Percentiles rank a stretch among this genome's conserved stretches.
Evolutionary conservation across 1,140 invertebrate genomes (phyloP).

Genomic region (Drusus annulatus): DNA sequence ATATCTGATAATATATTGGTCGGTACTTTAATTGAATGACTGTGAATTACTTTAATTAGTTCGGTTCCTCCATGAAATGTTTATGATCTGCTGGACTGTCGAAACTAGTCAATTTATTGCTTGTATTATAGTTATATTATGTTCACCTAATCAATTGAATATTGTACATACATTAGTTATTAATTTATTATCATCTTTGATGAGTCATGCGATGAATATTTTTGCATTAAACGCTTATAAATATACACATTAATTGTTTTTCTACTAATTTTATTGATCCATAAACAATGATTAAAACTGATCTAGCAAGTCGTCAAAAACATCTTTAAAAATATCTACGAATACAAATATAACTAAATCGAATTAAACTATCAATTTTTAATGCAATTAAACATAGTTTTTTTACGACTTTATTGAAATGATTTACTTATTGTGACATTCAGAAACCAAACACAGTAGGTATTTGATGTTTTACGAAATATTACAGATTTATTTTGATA

Average conservation of each 20-base stretch:
- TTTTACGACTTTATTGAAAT: no score
- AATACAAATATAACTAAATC: no score
- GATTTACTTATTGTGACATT: no score
- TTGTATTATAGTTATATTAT: slow-evolving; percentile 43
- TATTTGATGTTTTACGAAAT: no score
- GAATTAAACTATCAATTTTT: no score
- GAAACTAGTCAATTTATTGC: slow-evolving; percentile 57
- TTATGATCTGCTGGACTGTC: slow-evolving; percentile 54
- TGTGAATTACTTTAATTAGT: slow-evolving; percentile 32
- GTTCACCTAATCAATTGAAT: slow-evolving; percentile 23
- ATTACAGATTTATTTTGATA: no score
- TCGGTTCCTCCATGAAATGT: slow-evolving; percentile 35
- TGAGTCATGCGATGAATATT: slow-evolving; percentile 59
- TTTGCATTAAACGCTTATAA: slow-evolving; percentile 60
- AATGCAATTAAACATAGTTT: no score
- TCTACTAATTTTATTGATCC: not conserved
- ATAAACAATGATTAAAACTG: not conserved
- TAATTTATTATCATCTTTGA: slow-evolving; percentile 56
- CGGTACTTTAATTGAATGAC: slow-evolving; percentile 22
- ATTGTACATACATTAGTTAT: slow-evolving; percentile 51
- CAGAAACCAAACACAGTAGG: no score
- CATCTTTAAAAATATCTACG: no score
- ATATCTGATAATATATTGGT: slow-evolving; percentile 6
- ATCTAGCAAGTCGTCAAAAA: no score
- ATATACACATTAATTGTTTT: not conserved